Percentiles rank a stretch among this genome's conserved stretches.
Conservation (phyloP, 2,113 vertebrate genomes). For the Steatornis caripensis region DNA sequence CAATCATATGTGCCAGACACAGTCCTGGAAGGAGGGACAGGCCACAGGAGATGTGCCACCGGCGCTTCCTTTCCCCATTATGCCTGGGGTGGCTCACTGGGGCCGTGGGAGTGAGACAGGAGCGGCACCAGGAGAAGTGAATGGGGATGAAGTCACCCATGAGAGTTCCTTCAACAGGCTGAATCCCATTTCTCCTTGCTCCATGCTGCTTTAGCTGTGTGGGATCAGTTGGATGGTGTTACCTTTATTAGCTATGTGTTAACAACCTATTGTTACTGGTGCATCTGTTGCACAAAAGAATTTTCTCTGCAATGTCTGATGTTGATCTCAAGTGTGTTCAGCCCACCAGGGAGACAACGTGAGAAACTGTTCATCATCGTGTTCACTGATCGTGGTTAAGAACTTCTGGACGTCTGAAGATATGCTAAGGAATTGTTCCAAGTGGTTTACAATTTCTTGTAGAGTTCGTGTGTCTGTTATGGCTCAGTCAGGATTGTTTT, state of each 20-base stretch:
- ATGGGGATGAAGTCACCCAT: fast-evolving
- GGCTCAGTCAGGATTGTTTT: neutral
- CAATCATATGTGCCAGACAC: no score
- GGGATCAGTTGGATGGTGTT: neutral
- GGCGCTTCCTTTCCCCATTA: neutral
- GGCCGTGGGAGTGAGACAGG: neutral
- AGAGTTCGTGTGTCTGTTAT: neutral
- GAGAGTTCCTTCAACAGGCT: neutral
- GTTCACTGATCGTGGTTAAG: neutral
- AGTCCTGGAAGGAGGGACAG: neutral
- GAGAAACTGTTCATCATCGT: neutral
- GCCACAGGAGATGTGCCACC: neutral
- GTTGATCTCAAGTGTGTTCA: neutral
- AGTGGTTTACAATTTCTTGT: fast-evolving
- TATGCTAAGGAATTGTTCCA: neutral
- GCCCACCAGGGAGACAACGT: neutral
- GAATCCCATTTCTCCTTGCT: neutral
- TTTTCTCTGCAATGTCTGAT: neutral
- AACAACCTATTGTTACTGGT: fast-evolving
- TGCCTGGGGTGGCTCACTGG: neutral
- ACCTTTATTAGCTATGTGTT: fast-evolving
- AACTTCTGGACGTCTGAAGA: neutral
- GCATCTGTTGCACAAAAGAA: neutral
- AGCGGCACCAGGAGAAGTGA: neutral
- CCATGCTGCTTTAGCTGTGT: fast-evolving